phyloP scores from a whole-genome alignment of 2,113 vertebrate species.

The Epinephelus fuscoguttatus region DNA sequence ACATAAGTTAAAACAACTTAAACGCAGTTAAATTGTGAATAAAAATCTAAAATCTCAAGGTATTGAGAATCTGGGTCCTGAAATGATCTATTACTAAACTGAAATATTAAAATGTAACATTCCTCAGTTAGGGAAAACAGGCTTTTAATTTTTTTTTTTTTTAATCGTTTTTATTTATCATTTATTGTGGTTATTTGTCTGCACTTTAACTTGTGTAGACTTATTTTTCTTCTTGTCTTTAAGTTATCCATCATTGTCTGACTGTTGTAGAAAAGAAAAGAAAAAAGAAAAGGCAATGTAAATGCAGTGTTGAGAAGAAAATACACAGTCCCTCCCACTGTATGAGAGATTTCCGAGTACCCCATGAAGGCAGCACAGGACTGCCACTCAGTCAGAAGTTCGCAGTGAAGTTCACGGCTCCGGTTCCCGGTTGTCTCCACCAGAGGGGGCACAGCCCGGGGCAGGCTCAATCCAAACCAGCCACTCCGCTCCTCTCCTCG shows the following conservation, averaged over 20 bases:
- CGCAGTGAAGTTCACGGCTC: constrained; percentile 20
- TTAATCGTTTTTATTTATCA: background rate
- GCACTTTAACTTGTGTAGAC: background rate
- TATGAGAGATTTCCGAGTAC: constrained; percentile 25
- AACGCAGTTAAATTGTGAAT: background rate
- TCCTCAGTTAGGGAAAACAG: background rate
- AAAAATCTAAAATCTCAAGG: background rate
- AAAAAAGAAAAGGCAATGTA: background rate
- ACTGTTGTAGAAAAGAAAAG: background rate
- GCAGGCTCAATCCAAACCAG: constrained; percentile 53
- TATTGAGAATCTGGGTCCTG: background rate
- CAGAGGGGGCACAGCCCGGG: constrained; percentile 72
- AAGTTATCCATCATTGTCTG: background rate
- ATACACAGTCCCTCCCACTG: background rate
- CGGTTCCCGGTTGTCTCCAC: constrained; percentile 42
- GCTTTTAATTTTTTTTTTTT: background rate
- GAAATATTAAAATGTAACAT: background rate
- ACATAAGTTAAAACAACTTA: background rate
- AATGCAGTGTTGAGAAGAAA: background rate
- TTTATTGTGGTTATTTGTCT: background rate
- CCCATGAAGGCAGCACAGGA: constrained; percentile 47
- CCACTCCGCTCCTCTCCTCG: constrained; percentile 60
- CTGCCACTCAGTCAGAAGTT: constrained; percentile 51
- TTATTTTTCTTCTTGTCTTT: background rate
- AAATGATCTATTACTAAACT: background rate